These are phyloP conservation scores for Chymomyza amoena DNA, from an alignment of 2,888 invertebrate species.

Conservation along the genomic window DNA sequence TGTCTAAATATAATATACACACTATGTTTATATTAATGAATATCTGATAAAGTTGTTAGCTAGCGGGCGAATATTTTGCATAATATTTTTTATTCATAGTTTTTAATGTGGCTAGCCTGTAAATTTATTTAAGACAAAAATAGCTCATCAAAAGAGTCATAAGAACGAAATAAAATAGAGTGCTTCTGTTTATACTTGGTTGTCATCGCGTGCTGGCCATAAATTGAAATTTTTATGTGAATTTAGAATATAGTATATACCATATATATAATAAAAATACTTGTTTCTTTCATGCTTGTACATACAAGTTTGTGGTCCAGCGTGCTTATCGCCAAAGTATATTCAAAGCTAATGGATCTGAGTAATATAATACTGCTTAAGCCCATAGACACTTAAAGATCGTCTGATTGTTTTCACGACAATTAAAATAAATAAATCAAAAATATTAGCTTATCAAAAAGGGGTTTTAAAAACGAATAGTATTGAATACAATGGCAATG, in stretches of 20 bases:
- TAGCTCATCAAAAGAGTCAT: not conserved
- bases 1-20: not conserved
- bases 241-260: not conserved
- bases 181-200: slow-evolving; percentile 10
- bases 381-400: too few species aligned
- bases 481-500: too few species aligned
- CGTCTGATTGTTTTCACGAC: too few species aligned
- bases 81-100: not conserved
- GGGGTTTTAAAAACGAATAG: too few species aligned
- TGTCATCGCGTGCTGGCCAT: slow-evolving; percentile 43
- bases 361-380: too few species aligned
- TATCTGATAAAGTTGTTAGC: not conserved
- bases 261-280: not conserved
- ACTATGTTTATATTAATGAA: not conserved
- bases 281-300: not conserved
- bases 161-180: slow-evolving; percentile 8
- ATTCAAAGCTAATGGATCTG: too few species aligned
- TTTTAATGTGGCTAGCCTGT: not conserved
- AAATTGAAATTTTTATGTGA: slow-evolving; percentile 56
- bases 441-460: too few species aligned
- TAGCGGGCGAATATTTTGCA: not conserved
- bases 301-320: too few species aligned
- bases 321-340: too few species aligned
- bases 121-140: not conserved
- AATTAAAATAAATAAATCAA: too few species aligned